Evolutionary conservation across 2,797 vertebrate genomes (phyloP), one percentile per base, ranked within the genome.

Genomic region (Poecile montanus): DNA sequence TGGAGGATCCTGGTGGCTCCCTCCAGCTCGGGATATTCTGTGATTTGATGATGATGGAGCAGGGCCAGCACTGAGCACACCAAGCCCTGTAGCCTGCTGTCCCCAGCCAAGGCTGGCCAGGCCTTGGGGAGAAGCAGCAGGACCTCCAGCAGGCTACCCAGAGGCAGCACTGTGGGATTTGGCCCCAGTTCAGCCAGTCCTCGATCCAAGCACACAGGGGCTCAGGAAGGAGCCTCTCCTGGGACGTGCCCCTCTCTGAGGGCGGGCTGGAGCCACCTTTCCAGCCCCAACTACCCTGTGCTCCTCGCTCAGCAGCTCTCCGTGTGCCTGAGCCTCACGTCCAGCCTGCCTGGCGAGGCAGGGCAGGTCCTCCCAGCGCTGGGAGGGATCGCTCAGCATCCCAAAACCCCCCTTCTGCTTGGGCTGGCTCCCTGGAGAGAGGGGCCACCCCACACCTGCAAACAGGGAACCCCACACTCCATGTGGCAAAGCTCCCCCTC

Each of bases 231-330:
- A 40, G 7, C 2, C 2, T 36, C 13, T 53, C 42, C 42, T 6
- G 23, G 51, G 53, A 17, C 4, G 5, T 13, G 36, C 36, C 53
- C n/a, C 27, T 11, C 62, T 66, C 27, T 3, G 2, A 5, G 66
- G 21, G 16, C 0, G 4, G 34, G 34, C 21, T 13, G 57, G 19
- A 56, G 26, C 42, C 0, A 0, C 7, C 1, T 13, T 20, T 16
- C 27, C 42, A 48, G 34, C 48, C 48, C 44, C 17, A 17, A n/a
- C 10, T 15, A 42, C n/a, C 22, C 10, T 14, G 27, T 18, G 3
- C 40, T 32, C 42, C 51, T 22, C 2, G 0, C 34, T 15, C 62
- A 3, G 66, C 17, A 20, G 26, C 36, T 22, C 4, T 4, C 44
- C 1, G 1, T 2, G 17, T 3, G 18, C 34, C 32, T 29, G 48